Evolutionary conservation across 2,888 invertebrate species (phyloP), one percentile per base, ranked within the genome.

Genomic region (Sminthurides aquaticus): DNA sequence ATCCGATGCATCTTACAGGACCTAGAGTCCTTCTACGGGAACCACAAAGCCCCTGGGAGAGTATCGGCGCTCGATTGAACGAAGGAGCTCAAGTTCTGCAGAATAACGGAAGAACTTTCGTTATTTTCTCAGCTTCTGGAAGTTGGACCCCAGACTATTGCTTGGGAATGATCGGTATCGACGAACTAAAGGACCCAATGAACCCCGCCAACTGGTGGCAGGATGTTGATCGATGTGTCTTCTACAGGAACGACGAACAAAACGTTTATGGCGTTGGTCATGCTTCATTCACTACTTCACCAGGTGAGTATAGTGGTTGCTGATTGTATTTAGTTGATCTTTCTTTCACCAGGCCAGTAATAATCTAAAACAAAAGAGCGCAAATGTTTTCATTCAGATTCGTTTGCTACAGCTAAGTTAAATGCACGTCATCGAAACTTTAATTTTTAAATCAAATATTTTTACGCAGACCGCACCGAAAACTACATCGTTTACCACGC

Each of bases 31-130:
- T 71, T 1, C 58, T 73, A 2, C 61, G 68, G 5, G 62, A 66
- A 22, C 69, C 69, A 5, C 60, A 34, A 1, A 68, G 57, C 15
- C 34, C 48, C 0, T 73, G 73, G 73, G 71, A 73, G 56, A 64
- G 43, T 22, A 70, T 61, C 11, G 65, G 64, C 0, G 59, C 66
- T 11, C 48, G 25, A 25, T 62, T 71, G 1, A 55, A 69, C 5
- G 71, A 69, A 64, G 71, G 73, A 1, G 69, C 73, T 15, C 73
- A 73, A 66, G 60, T 73, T 43, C 24, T 73, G 3, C 66, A 69
- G 18, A 66, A 70, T 57, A 64, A 66, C 26, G 71, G 71, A 11
- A 43, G 70, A 26, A 68, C 67, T 18, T 73, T 73, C 62, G 62
- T 73, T 48, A 62, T 71, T 22, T 73, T 66, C 57, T 73, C 71